These are phyloP conservation scores for Australoheros scitulus DNA, from an alignment of 2,113 vertebrate species.

Conservation along the genomic window DNA sequence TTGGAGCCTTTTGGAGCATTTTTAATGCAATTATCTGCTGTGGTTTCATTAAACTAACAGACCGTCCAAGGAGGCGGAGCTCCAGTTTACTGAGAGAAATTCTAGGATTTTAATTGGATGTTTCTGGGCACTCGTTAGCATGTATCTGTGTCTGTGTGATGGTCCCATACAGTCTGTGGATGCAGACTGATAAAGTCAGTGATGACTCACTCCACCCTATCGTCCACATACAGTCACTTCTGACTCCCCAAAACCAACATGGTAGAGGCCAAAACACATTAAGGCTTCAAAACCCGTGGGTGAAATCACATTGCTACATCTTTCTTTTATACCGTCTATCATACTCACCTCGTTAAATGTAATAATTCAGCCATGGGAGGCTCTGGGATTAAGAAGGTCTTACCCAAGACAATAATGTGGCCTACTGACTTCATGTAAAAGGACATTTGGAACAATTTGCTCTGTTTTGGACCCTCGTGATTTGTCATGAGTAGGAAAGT, in stretches of 20 bases:
- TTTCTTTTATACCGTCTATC: neutral
- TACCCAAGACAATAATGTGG: neutral
- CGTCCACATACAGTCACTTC: neutral
- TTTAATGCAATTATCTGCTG: too few species aligned
- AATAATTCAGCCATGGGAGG: neutral
- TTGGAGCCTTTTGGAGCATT: too few species aligned
- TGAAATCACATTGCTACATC: neutral
- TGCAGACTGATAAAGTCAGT: neutral
- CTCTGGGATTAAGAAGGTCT: neutral
- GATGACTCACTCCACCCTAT: neutral
- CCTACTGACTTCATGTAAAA: neutral
- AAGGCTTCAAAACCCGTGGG: neutral
- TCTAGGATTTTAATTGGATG: neutral
- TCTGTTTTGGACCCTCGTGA: neutral
- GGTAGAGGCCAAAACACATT: neutral
- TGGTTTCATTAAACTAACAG: too few species aligned
- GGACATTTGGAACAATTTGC: neutral
- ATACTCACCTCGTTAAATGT: neutral
- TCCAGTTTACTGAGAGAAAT: too few species aligned
- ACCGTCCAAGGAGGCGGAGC: too few species aligned
- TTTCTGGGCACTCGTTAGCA: neutral
- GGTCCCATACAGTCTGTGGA: neutral
- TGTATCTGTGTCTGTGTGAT: neutral
- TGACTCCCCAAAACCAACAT: neutral
- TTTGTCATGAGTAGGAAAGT: neutral